A percentile compares a stretch with the other conserved stretches of the same genome.
Conservation (phyloP, 2,797 vertebrate genomes). For the Naso thynnoides region DNA sequence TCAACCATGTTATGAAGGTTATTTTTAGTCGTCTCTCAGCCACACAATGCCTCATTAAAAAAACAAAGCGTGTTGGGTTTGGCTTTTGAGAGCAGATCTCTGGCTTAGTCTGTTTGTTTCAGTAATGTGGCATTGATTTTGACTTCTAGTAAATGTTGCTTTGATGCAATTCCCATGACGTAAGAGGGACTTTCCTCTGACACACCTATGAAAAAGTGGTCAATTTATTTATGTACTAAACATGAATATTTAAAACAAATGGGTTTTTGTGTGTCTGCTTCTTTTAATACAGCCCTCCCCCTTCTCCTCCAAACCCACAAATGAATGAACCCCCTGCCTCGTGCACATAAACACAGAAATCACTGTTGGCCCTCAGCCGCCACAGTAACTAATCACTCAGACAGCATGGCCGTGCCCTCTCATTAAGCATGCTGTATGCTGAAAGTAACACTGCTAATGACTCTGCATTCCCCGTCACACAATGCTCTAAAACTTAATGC, state of each 20-base stretch:
- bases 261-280: neutral
- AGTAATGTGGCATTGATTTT: slow-evolving; percentile 12
- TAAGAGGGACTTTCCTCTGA: neutral
- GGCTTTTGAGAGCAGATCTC: slow-evolving; percentile 30
- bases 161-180: neutral
- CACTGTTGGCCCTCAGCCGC: slow-evolving; percentile 41
- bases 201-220: neutral
- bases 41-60: slow-evolving; percentile 51
- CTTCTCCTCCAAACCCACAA: slow-evolving; percentile 10
- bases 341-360: slow-evolving; percentile 16
- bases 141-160: slow-evolving; percentile 24
- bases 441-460: slow-evolving; percentile 72
- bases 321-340: neutral
- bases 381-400: slow-evolving; percentile 66
- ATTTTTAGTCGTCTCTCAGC: slow-evolving; percentile 64
- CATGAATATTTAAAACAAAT: neutral
- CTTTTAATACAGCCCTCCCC: neutral
- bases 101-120: slow-evolving; percentile 21
- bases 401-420: slow-evolving; percentile 60
- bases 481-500: slow-evolving; percentile 36
- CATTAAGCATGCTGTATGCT: slow-evolving; percentile 60
- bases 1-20: slow-evolving; percentile 57
- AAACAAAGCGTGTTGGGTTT: slow-evolving; percentile 33
- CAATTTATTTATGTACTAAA: neutral
- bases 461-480: slow-evolving; percentile 51